phyloP scores from a whole-genome alignment of 2,797 vertebrate species.

The Enoplosus armatus region DNA sequence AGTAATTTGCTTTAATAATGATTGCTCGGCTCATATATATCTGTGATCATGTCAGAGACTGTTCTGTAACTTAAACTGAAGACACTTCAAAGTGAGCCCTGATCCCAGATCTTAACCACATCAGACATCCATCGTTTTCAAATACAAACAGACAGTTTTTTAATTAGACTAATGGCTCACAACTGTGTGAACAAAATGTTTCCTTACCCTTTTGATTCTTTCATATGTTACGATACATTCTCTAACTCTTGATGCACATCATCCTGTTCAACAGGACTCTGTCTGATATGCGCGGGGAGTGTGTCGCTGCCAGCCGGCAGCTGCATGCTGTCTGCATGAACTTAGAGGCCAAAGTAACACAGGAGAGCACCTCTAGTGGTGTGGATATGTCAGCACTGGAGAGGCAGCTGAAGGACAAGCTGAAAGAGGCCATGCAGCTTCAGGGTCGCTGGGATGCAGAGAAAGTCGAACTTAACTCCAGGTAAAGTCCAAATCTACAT shows the following conservation, averaged over 20 bases:
- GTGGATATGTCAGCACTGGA: slow-evolving; percentile 78
- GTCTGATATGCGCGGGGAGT: slow-evolving; percentile 83
- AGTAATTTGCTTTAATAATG: slow-evolving; percentile 75
- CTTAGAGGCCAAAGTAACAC: slow-evolving; percentile 78
- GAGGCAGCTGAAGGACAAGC: slow-evolving; percentile 84
- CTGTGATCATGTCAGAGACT: slow-evolving; percentile 64
- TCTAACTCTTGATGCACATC: slow-evolving; percentile 23
- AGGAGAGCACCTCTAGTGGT: slow-evolving; percentile 66
- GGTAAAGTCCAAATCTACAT: slow-evolving; percentile 71
- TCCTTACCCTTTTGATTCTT: slow-evolving; percentile 2
- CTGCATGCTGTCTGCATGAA: slow-evolving; percentile 85
- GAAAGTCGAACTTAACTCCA: slow-evolving; percentile 87
- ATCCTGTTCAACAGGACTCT: slow-evolving; percentile 82
- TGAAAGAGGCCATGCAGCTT: slow-evolving; percentile 87
- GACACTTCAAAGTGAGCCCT: slow-evolving; percentile 71
- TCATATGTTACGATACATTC: slow-evolving; percentile 9
- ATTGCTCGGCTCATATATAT: slow-evolving; percentile 72
- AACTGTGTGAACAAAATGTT: slow-evolving; percentile 33
- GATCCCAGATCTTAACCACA: slow-evolving; percentile 42
- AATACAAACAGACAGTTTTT: slow-evolving; percentile 59
- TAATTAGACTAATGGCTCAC: slow-evolving; percentile 50
- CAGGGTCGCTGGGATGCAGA: slow-evolving; percentile 87
- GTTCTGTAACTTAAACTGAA: slow-evolving; percentile 58
- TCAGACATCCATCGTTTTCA: slow-evolving; percentile 59
- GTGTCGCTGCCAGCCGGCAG: slow-evolving; percentile 69